phyloP scores from a whole-genome alignment of 2,888 invertebrate species.

The Drosophila neutralis region DNA sequence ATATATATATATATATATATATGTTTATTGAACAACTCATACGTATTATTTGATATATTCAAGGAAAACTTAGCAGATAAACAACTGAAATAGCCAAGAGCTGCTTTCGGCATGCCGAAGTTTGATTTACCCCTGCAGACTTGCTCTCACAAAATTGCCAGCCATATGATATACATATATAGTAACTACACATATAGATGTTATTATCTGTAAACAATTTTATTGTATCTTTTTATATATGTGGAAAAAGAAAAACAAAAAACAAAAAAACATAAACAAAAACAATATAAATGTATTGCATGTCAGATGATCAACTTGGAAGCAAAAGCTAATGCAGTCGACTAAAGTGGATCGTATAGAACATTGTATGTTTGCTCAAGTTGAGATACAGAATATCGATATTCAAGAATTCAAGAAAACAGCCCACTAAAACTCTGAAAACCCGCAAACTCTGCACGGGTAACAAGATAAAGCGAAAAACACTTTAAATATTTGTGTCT shows the following conservation, averaged over 20 bases:
- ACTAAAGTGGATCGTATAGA: not conserved
- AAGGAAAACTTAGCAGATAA: conserved; percentile 7
- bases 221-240: conserved; percentile 22
- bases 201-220: conserved; percentile 15
- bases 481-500: conserved; percentile 25
- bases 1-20: conserved; percentile 6
- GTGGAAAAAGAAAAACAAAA: not conserved
- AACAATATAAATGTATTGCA: conserved; percentile 3
- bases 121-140: conserved; percentile 36
- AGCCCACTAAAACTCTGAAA: not conserved
- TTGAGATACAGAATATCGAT: not conserved
- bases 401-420: conserved; percentile 4
- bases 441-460: conserved; percentile 34
- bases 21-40: conserved; percentile 49
- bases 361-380: not conserved
- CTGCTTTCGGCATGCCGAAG: conserved; percentile 41
- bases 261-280: not conserved
- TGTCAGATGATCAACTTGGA: conserved; percentile 3
- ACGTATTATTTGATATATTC: conserved; percentile 49
- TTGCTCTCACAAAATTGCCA: conserved; percentile 4
- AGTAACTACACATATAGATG: conserved; percentile 11
- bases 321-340: not conserved
- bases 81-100: not conserved
- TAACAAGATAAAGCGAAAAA: conserved; percentile 11
- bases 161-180: conserved; percentile 20